phyloP scores from a whole-genome alignment of 1,140 invertebrate species.

The Cherax quadricarinatus region DNA sequence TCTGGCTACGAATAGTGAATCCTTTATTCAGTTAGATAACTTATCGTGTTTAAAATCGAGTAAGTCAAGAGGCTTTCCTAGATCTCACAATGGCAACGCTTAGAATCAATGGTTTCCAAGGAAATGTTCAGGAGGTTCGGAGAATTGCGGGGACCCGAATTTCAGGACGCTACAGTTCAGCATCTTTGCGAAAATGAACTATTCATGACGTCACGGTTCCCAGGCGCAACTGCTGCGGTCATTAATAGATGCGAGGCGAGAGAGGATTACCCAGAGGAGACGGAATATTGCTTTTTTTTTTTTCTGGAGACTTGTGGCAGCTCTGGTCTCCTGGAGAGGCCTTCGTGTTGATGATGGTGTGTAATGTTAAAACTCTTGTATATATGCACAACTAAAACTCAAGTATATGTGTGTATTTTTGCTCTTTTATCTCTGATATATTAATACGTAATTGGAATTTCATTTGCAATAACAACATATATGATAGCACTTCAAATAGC shows the following conservation, averaged over 20 bases:
- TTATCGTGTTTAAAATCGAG: not conserved
- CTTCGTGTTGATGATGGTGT: not conserved
- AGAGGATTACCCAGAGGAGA: not conserved
- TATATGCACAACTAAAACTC: too few species aligned
- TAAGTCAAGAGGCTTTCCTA: not conserved
- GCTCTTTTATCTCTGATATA: too few species aligned
- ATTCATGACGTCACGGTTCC: conserved; percentile 1
- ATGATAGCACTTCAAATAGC: too few species aligned
- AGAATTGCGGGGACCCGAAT: conserved; percentile 44
- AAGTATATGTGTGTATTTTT: too few species aligned
- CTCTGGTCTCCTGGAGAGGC: not conserved
- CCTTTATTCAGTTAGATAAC: not conserved
- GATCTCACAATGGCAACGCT: conserved; percentile 15
- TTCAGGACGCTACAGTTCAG: conserved; percentile 21
- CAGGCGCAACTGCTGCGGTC: not conserved
- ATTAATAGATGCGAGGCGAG: not conserved
- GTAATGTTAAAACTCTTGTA: too few species aligned
- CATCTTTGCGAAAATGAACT: conserved; percentile 5
- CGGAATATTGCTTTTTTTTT: not conserved
- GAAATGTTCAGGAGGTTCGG: conserved; percentile 48
- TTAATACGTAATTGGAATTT: too few species aligned
- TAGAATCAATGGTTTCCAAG: conserved; percentile 45
- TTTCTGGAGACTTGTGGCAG: not conserved
- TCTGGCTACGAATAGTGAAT: not conserved
- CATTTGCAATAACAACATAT: too few species aligned